phyloP scores from a whole-genome alignment of 2,113 vertebrate genomes.

The Glareola pratincola region DNA sequence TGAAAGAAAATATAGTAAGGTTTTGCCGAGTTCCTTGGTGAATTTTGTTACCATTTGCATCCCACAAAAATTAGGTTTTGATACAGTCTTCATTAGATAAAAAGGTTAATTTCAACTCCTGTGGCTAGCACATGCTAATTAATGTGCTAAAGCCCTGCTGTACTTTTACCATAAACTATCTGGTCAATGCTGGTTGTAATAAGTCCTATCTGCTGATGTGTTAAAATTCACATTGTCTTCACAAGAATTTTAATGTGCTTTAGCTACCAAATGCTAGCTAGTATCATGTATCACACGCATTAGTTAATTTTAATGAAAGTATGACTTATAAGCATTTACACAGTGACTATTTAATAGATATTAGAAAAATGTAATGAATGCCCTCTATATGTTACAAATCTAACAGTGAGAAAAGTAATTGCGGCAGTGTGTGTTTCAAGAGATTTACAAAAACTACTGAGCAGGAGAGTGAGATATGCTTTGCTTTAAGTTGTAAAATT shows the following conservation, averaged over 20 bases:
- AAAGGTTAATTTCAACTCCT: not conserved
- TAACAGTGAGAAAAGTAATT: not conserved
- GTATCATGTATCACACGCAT: not conserved
- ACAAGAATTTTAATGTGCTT: not conserved
- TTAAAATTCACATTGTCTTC: not conserved
- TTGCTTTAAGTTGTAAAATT: not conserved
- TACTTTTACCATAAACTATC: not conserved
- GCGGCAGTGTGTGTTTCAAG: not conserved
- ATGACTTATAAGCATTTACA: not conserved
- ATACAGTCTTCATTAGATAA: not conserved
- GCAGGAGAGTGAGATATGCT: not conserved
- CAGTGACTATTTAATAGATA: not conserved
- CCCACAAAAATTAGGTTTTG: not conserved
- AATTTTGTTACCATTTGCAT: not conserved
- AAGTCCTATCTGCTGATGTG: not conserved
- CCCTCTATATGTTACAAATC: not conserved
- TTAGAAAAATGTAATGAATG: not conserved
- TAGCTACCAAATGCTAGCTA: not conserved
- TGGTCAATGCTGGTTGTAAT: not conserved
- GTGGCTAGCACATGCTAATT: not conserved
- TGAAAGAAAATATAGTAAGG: not conserved
- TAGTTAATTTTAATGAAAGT: not conserved
- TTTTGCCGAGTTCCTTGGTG: not conserved
- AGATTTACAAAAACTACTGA: not conserved
- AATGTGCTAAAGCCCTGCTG: not conserved